Conservation (phyloP, 1,140 invertebrate genomes). For the Atta colombica region DNA sequence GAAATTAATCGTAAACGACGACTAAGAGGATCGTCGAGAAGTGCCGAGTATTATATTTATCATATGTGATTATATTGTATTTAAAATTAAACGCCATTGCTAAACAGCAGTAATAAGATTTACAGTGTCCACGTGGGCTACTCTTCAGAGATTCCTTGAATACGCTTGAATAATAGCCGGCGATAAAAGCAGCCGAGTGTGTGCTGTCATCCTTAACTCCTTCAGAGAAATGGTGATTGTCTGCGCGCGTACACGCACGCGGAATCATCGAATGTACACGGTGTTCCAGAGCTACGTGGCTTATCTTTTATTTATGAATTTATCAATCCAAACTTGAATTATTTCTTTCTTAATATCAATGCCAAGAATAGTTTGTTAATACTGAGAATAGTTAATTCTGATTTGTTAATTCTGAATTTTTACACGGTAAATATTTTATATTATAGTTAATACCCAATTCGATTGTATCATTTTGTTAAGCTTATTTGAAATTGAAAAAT, state of each 20-base stretch:
- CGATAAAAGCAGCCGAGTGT: constrained; percentile 30
- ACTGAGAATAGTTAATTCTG: no score
- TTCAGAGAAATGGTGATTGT: constrained; percentile 51
- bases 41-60: constrained; percentile 29
- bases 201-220: constrained; percentile 41
- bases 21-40: constrained; percentile 27
- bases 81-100: constrained; percentile 35
- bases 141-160: constrained; percentile 34
- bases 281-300: neutral
- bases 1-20: constrained; percentile 19
- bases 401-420: neutral
- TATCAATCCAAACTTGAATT: neutral
- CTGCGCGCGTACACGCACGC: constrained; percentile 11
- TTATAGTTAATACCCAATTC: neutral
- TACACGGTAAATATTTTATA: neutral
- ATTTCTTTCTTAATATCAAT: constrained; percentile 1
- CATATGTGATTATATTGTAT: constrained; percentile 26
- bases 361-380: no score
- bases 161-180: constrained; percentile 43
- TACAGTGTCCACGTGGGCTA: constrained; percentile 22
- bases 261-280: constrained; percentile 12
- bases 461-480: neutral
- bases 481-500: neutral
- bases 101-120: constrained; percentile 43
- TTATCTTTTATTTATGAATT: neutral